Conservation (phyloP, 2,888 invertebrate species). For the Drepanosiphum platanoidis region DNA sequence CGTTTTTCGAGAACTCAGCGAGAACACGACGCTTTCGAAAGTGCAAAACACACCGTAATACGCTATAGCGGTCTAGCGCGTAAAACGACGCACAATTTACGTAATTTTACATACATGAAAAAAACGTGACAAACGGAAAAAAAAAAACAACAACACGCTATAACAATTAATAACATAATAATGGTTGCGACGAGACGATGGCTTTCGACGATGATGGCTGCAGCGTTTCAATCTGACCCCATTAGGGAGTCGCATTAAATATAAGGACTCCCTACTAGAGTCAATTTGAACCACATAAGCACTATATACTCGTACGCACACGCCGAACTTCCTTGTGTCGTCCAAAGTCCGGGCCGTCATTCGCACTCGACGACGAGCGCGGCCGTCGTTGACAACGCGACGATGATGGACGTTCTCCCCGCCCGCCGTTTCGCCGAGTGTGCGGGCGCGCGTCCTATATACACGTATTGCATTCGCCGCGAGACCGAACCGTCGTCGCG, state of each 20-base stretch:
- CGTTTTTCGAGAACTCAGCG: too few species aligned
- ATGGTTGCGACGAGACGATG: conserved; percentile 35
- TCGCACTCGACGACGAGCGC: not conserved
- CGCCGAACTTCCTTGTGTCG: not conserved
- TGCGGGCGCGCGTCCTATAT: not conserved
- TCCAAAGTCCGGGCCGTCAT: not conserved
- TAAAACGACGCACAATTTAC: not conserved
- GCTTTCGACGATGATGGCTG: conserved; percentile 67
- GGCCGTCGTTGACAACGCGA: not conserved
- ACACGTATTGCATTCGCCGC: not conserved
- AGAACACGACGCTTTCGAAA: too few species aligned
- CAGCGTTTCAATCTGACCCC: conserved; percentile 96
- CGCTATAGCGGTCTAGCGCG: not conserved
- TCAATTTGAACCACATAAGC: conserved; percentile 84
- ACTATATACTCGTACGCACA: too few species aligned
- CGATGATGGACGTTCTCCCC: not conserved
- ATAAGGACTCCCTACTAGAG: conserved; percentile 97
- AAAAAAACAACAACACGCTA: not conserved
- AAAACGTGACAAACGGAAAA: not conserved
- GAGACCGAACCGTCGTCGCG: not conserved
- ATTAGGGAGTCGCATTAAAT: conserved; percentile 92
- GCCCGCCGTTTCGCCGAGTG: not conserved
- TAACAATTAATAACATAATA: not conserved
- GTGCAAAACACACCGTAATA: too few species aligned
- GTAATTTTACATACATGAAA: too few species aligned